Evolutionary conservation across 2,888 invertebrate species (phyloP).

Genomic region (Cosmorhoe ocellata): DNA sequence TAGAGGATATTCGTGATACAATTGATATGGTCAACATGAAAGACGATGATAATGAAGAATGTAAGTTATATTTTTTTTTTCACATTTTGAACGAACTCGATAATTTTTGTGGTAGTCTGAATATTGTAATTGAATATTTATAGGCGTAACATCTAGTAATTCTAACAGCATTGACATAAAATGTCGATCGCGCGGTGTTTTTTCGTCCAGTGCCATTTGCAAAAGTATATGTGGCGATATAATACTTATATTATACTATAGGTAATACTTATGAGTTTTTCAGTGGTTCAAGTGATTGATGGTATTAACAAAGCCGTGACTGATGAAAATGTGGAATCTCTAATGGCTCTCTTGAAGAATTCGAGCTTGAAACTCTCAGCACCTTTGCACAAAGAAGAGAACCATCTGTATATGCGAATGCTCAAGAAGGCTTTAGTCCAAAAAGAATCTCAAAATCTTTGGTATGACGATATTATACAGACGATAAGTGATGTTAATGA

Average conservation of each 20-base stretch:
- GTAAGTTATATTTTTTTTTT: too few species aligned
- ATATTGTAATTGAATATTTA: too few species aligned
- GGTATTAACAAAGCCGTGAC: constrained; percentile 83
- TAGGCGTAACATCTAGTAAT: too few species aligned
- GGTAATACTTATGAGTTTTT: constrained; percentile 39
- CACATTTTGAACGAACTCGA: too few species aligned
- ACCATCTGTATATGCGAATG: constrained; percentile 77
- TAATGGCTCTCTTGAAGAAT: constrained; percentile 75
- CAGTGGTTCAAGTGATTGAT: constrained; percentile 82
- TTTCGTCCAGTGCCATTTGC: too few species aligned
- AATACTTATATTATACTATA: too few species aligned
- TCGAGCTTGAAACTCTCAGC: constrained; percentile 69
- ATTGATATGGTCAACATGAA: constrained; percentile 85
- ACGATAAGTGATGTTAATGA: constrained; percentile 70
- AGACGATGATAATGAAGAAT: constrained; percentile 82
- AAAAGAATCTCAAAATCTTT: constrained; percentile 81
- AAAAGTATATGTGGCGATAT: too few species aligned
- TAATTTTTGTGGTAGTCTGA: too few species aligned
- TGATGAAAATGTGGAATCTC: constrained; percentile 72
- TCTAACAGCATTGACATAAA: too few species aligned
- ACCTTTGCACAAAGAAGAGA: constrained; percentile 71
- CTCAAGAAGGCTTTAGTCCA: constrained; percentile 74
- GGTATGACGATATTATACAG: constrained; percentile 82
- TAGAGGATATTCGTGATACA: constrained; percentile 85
- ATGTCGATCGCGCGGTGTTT: too few species aligned